A percentile compares a stretch with the other conserved stretches of the same genome.
These are phyloP conservation scores for Cyanoderma ruficeps DNA, from an alignment of 2,113 vertebrate species.

Conservation along the genomic window DNA sequence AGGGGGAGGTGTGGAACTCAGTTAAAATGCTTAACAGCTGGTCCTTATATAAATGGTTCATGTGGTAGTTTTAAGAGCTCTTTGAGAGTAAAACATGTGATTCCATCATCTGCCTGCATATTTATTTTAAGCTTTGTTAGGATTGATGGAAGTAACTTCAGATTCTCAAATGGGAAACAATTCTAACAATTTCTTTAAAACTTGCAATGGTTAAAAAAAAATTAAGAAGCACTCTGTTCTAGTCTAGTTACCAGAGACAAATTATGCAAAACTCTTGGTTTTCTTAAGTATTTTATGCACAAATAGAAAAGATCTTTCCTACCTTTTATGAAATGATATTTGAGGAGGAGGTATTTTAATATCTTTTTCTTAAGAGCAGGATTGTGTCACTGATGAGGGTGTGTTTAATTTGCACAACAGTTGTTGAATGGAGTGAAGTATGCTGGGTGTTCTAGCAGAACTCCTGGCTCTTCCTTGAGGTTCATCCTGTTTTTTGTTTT, in stretches of 20 bases:
- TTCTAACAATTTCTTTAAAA: neutral
- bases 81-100: neutral
- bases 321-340: neutral
- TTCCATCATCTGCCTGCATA: neutral
- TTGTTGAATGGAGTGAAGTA: constrained; percentile 15
- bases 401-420: constrained; percentile 52
- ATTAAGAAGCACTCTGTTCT: neutral
- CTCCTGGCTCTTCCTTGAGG: constrained; percentile 25
- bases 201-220: neutral
- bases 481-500: constrained; percentile 47
- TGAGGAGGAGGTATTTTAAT: constrained; percentile 15
- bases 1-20: neutral
- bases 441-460: neutral
- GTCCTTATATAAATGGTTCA: neutral
- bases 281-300: neutral
- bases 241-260: neutral
- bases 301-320: neutral
- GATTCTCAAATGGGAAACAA: neutral
- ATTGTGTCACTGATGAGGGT: constrained; percentile 30
- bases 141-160: neutral
- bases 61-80: neutral
- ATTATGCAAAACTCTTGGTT: neutral
- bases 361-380: constrained; percentile 19
- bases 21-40: neutral
- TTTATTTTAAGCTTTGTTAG: neutral